Base-by-base conservation (phyloP, 2,888 invertebrate genomes). In the Nesidiocoris tenuis region DNA sequence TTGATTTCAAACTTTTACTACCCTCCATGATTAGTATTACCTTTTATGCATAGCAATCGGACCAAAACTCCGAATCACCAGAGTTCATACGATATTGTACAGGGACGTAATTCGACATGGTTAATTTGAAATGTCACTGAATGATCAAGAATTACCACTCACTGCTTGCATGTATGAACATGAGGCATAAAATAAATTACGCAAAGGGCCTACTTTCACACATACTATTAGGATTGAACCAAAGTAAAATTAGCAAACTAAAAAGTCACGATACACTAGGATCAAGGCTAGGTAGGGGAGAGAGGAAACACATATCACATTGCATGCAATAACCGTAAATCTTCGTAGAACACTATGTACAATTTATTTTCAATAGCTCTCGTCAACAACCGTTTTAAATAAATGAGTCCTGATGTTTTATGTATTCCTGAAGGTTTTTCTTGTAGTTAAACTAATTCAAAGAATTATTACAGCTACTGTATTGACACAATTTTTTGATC, bases 201-300 rank as follows among this genome's bases (percentile, higher is more conserved):
- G n/a, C n/a, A n/a, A n/a, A n/a, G n/a, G n/a, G n/a, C 22, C n/a
- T 59, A 70, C 70, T 70, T 59, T 70, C 70, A 70, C 70, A 70
- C 57, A 70, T 24, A 23, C 24, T 59, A 61, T 16, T 57, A 65
- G 65, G 65, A 68, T 18, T 21, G 23, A 68, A 56, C 57, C 56
- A 71, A 25, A 76, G 66, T 59, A 75, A 64, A 77, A 78, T 39
- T 39, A 80, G 79, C 79, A 77, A 78, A 80, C 79, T 77, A 79
- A 79, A 80, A 78, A 70, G 75, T 77, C 78, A 79, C 75, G 78
- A 79, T 79, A 80, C 80, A 80, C 80, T 79, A 79, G 80, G 80
- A 80, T 80, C 80, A 74, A 79, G 80, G 80, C 72, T 61, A 71
- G 78, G 65, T 71, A 72, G 24, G 72, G 77, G 74, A 64, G 65